A percentile compares a stretch with the other conserved stretches of the same genome.
phyloP scores from a whole-genome alignment of 2,113 vertebrate species.

The Hippolais icterina region DNA sequence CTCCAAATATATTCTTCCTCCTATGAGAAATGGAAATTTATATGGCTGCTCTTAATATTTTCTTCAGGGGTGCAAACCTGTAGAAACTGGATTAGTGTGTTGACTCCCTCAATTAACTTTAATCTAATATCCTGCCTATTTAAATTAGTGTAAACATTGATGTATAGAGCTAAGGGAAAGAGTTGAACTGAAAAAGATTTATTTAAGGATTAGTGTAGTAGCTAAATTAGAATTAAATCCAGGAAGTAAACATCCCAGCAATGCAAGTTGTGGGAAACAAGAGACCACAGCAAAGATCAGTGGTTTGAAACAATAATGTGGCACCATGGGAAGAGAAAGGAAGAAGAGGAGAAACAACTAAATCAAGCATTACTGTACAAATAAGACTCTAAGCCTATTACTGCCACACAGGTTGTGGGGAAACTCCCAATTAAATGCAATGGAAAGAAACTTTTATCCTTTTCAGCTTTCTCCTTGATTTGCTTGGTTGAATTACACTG shows the following conservation, averaged over 20 bases:
- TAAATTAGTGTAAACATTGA: slow-evolving; percentile 72
- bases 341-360: slow-evolving; percentile 49
- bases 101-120: slow-evolving; percentile 73
- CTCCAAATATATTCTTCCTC: slow-evolving; percentile 5
- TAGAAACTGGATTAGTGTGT: slow-evolving; percentile 68
- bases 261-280: slow-evolving; percentile 68
- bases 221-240: slow-evolving; percentile 72
- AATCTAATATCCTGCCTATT: slow-evolving; percentile 76
- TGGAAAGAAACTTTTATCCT: background rate
- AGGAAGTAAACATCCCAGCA: slow-evolving; percentile 73
- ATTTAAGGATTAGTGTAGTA: slow-evolving; percentile 74
- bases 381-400: slow-evolving; percentile 54
- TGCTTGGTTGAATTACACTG: background rate
- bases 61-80: slow-evolving; percentile 63
- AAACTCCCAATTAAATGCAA: slow-evolving; percentile 6
- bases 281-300: slow-evolving; percentile 58
- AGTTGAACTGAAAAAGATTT: slow-evolving; percentile 72
- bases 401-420: slow-evolving; percentile 38
- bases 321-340: slow-evolving; percentile 37
- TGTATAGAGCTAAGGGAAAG: slow-evolving; percentile 58
- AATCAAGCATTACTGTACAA: slow-evolving; percentile 46
- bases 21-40: slow-evolving; percentile 19
- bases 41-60: slow-evolving; percentile 46
- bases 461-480: background rate
- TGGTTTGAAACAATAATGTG: slow-evolving; percentile 59